Conservation (phyloP, 2,888 invertebrate species). For the Gnatocerus cornutus region DNA sequence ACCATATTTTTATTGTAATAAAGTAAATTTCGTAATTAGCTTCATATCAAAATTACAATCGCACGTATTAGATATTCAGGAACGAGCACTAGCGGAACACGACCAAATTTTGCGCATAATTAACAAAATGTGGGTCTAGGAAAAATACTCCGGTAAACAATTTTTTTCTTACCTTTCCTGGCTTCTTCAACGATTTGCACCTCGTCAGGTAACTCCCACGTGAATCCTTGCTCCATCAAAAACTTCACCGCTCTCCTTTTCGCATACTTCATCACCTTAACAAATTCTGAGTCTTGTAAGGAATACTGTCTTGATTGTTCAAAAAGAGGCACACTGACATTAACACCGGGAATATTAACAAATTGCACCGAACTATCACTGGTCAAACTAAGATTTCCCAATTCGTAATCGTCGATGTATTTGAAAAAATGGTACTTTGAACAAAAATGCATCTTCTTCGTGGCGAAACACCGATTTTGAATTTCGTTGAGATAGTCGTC, state of each 20-base stretch:
- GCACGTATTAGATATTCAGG: conserved; percentile 10
- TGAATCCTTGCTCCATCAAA: conserved; percentile 61
- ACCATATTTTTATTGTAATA: not conserved
- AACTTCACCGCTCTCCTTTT: conserved; percentile 61
- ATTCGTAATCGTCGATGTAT: conserved; percentile 57
- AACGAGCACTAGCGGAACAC: conserved; percentile 12
- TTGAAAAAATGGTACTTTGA: conserved; percentile 62
- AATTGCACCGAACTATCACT: conserved; percentile 58
- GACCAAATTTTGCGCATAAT: not conserved
- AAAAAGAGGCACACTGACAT: conserved; percentile 50
- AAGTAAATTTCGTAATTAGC: conserved; percentile 7
- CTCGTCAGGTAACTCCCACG: conserved; percentile 62
- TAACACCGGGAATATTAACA: conserved; percentile 55
- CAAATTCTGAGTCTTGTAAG: conserved; percentile 59
- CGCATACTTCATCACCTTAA: conserved; percentile 64
- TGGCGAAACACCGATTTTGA: conserved; percentile 57
- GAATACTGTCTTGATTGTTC: conserved; percentile 53
- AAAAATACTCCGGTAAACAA: not conserved
- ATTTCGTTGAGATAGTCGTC: conserved; percentile 63
- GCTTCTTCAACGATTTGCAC: conserved; percentile 52
- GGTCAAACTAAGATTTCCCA: conserved; percentile 49
- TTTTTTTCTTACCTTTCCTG: not conserved
- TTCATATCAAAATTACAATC: conserved; percentile 6
- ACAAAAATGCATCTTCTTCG: conserved; percentile 60
- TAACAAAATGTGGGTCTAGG: conserved; percentile 1